Percentiles rank a stretch among this genome's conserved stretches.
Evolutionary conservation across 2,888 invertebrate species (phyloP).

Genomic region (Rhodophaea formosa): DNA sequence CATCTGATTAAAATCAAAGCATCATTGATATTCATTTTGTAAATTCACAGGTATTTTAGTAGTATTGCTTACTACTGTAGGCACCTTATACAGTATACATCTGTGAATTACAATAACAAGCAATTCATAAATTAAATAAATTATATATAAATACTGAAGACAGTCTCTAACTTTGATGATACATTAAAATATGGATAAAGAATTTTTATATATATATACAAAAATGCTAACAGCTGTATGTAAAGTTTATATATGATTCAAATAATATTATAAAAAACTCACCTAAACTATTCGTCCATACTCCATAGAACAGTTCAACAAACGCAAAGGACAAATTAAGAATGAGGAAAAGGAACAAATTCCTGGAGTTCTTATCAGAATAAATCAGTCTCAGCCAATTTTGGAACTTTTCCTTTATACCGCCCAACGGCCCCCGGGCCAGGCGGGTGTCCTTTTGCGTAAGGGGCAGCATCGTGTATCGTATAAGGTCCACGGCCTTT

Average conservation of each 20-base stretch:
- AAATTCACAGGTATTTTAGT: too few relatives aligned
- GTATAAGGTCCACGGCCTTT: constrained; percentile 35
- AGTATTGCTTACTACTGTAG: too few relatives aligned
- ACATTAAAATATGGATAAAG: too few relatives aligned
- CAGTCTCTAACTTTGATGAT: too few relatives aligned
- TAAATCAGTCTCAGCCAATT: constrained; percentile 93
- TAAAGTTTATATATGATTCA: too few relatives aligned
- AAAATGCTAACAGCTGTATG: too few relatives aligned
- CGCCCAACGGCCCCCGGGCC: constrained; percentile 80
- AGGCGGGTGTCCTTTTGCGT: constrained; percentile 85
- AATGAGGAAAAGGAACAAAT: constrained; percentile 94
- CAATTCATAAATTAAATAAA: constrained; percentile 38
- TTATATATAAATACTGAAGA: constrained; percentile 25
- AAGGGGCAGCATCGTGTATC: constrained; percentile 86
- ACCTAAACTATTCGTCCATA: constrained; percentile 94
- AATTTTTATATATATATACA: too few relatives aligned
- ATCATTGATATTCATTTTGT: too few relatives aligned
- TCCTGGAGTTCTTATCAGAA: constrained; percentile 95
- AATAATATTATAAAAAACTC: constrained; percentile 35
- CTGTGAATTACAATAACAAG: too few relatives aligned
- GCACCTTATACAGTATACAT: too few relatives aligned
- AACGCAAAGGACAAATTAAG: constrained; percentile 98
- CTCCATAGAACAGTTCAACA: constrained; percentile 95
- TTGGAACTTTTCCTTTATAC: constrained; percentile 87
- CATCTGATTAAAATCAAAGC: too few relatives aligned